phyloP scores from a whole-genome alignment of 2,888 invertebrate species.

The Octonoba sinensis region DNA sequence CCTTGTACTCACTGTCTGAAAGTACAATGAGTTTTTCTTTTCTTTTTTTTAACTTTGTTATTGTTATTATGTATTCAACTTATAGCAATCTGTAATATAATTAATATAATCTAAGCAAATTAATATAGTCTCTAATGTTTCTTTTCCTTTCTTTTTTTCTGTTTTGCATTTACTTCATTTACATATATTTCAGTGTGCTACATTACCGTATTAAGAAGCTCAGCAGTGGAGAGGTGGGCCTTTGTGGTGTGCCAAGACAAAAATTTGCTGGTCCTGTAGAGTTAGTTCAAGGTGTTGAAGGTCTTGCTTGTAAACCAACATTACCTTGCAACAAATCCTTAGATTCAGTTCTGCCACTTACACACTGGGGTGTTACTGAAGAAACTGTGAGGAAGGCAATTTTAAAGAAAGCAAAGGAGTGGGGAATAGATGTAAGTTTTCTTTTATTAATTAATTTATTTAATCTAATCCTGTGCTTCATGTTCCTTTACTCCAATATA shows the following conservation, averaged over 20 bases:
- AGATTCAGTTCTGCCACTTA: constrained; percentile 67
- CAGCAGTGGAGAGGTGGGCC: constrained; percentile 65
- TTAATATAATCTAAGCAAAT: no score
- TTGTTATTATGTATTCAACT: no score
- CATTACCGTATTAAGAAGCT: constrained; percentile 67
- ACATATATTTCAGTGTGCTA: constrained; percentile 66
- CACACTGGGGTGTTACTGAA: constrained; percentile 67
- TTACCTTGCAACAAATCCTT: constrained; percentile 66
- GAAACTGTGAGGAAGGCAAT: constrained; percentile 66
- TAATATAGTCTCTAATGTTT: no score
- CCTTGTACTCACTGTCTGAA: no score
- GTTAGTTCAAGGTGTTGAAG: constrained; percentile 67
- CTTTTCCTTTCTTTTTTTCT: no score
- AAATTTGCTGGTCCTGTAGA: constrained; percentile 66
- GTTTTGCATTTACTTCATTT: no score
- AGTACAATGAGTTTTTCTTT: no score
- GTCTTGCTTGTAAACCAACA: constrained; percentile 66
- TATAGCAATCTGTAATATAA: no score
- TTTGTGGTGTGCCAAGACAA: constrained; percentile 67
- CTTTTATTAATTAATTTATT: background rate
- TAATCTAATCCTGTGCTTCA: no score
- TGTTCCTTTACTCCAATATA: no score
- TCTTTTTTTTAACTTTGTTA: no score
- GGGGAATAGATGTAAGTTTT: constrained; percentile 67
- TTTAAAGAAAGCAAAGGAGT: constrained; percentile 66